Evolutionary conservation across 23 tunicate genomes (phyloP).

Genomic region (Clavelina lepadiformis): DNA sequence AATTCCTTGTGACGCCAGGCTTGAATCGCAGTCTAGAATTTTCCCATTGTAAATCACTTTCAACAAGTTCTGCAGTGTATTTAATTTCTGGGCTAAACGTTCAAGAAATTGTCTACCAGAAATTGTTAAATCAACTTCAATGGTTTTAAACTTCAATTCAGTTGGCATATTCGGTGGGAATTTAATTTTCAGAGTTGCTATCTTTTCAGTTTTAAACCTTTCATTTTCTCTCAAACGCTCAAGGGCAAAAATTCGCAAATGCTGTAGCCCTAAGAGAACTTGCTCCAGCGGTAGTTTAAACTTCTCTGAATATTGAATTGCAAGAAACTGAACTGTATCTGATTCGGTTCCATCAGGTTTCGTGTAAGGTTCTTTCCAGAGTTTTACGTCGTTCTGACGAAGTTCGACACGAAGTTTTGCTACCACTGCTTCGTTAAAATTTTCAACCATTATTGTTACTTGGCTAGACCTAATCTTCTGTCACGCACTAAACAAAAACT

Average conservation of each 20-base stretch:
- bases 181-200: constrained; percentile 57
- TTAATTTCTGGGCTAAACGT: constrained; percentile 14
- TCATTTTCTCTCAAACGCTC: constrained; percentile 42
- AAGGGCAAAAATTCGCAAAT: constrained; percentile 40
- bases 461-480: too few species aligned
- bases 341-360: constrained; percentile 7
- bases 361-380: constrained; percentile 59
- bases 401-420: constrained; percentile 19
- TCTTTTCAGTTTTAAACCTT: constrained; percentile 17
- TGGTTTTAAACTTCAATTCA: neutral
- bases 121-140: constrained; percentile 53
- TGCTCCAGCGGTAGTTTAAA: constrained; percentile 19
- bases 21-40: constrained; percentile 19
- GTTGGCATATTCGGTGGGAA: constrained; percentile 24
- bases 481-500: too few species aligned
- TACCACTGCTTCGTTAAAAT: constrained; percentile 6
- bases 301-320: constrained; percentile 6
- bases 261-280: constrained; percentile 20
- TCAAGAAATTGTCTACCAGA: constrained; percentile 22
- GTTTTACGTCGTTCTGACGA: constrained; percentile 32
- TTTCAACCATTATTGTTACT: constrained; percentile 22
- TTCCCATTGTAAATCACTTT: constrained; percentile 60
- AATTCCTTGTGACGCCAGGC: constrained; percentile 38
- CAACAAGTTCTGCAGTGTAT: neutral
- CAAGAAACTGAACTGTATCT: constrained; percentile 1